Evolutionary conservation across 2,797 vertebrate genomes (phyloP).

Genomic region (Poliocrania exsul): DNA sequence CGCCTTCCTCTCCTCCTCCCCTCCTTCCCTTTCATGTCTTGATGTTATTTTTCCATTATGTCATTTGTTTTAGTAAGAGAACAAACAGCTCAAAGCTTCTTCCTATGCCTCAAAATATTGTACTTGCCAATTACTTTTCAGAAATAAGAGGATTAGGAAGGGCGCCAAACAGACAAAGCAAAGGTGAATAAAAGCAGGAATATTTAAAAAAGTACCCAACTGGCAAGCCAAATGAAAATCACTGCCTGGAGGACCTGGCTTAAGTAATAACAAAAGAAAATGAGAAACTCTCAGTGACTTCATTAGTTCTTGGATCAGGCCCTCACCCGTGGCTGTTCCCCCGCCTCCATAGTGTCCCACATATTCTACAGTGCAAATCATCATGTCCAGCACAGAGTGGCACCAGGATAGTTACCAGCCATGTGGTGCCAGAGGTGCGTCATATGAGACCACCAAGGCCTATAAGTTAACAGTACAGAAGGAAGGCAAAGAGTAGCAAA

Average conservation of each 20-base stretch:
- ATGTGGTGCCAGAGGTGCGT: fast-evolving
- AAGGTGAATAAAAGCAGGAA: not conserved
- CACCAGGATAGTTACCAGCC: not conserved
- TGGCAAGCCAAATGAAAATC: not conserved
- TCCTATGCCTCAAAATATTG: not conserved
- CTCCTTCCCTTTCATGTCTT: not conserved
- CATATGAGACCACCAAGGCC: not conserved
- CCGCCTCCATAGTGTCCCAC: not conserved
- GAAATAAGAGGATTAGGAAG: conserved; percentile 59
- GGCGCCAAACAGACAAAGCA: not conserved
- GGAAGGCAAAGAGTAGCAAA: not conserved
- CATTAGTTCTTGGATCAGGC: not conserved
- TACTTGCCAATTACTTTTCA: not conserved
- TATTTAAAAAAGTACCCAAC: not conserved
- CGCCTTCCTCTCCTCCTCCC: not conserved
- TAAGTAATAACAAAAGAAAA: not conserved
- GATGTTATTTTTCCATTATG: conserved; percentile 16
- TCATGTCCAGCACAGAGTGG: not conserved
- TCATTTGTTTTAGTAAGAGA: conserved; percentile 42
- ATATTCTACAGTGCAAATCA: not conserved
- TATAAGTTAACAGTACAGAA: not conserved
- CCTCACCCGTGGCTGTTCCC: fast-evolving
- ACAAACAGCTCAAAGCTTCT: conserved; percentile 22
- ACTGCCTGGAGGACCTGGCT: not conserved
- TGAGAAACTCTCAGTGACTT: not conserved